These are phyloP conservation scores for Sebastes alutus DNA, from an alignment of 2,797 vertebrate species.

Conservation along the genomic window DNA sequence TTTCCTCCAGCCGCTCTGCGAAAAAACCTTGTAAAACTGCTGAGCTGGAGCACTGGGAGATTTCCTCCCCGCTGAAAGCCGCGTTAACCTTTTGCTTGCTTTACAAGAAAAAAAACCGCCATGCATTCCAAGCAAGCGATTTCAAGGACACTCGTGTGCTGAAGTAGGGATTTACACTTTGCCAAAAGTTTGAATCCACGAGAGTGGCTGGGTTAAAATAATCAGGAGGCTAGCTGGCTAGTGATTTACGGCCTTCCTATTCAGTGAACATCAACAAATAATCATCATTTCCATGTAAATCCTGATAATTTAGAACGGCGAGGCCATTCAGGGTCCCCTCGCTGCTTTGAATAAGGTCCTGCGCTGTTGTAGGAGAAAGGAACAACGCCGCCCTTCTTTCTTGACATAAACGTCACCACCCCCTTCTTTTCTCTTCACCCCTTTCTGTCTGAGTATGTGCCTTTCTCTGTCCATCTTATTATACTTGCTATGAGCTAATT, in stretches of 20 bases:
- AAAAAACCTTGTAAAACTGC: slow-evolving; percentile 69
- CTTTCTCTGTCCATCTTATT: slow-evolving; percentile 58
- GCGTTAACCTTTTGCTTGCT: slow-evolving; percentile 80
- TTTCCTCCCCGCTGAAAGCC: slow-evolving; percentile 39
- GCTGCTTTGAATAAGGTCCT: slow-evolving; percentile 61
- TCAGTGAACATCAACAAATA: slow-evolving; percentile 73
- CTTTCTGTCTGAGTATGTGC: slow-evolving; percentile 35
- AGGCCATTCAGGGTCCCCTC: slow-evolving; percentile 53
- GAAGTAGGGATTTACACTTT: slow-evolving; percentile 67
- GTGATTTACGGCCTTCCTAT: slow-evolving; percentile 70
- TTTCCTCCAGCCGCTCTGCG: slow-evolving; percentile 39
- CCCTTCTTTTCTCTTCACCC: slow-evolving; percentile 38
- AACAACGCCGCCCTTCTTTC: slow-evolving; percentile 63
- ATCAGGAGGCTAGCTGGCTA: slow-evolving; percentile 43
- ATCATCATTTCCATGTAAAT: slow-evolving; percentile 81
- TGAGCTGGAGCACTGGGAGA: slow-evolving; percentile 37
- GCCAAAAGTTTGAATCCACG: slow-evolving; percentile 27
- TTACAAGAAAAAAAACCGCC: slow-evolving; percentile 68
- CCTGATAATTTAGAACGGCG: slow-evolving; percentile 76
- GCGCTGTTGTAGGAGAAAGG: slow-evolving; percentile 47
- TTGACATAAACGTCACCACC: slow-evolving; percentile 39
- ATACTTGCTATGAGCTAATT: slow-evolving; percentile 54
- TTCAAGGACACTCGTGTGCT: slow-evolving; percentile 68
- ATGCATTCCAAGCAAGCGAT: slow-evolving; percentile 60
- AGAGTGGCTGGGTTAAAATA: slow-evolving; percentile 61